A percentile compares a stretch with the other conserved stretches of the same genome.
Evolutionary conservation across 2,888 invertebrate genomes (phyloP).

Genomic region (Gymnoscelis rufifasciata): DNA sequence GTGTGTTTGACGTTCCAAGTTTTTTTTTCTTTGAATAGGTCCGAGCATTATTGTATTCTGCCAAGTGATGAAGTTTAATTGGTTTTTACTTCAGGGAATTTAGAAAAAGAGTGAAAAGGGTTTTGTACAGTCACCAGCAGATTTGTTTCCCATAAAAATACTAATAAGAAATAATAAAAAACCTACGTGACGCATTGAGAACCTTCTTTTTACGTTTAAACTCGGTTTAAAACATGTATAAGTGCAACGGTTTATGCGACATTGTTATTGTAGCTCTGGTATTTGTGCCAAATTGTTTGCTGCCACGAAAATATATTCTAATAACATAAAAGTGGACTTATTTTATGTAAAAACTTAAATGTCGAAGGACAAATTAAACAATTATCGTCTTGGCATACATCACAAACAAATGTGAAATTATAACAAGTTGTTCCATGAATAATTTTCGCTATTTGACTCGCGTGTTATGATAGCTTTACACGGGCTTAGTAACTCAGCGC

Average conservation of each 20-base stretch:
- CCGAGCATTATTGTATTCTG: conserved; percentile 3
- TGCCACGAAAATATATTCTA: no score
- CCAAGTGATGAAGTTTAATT: conserved; percentile 7
- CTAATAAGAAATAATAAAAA: no score
- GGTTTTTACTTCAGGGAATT: neutral
- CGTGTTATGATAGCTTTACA: conserved; percentile 58
- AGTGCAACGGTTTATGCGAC: no score
- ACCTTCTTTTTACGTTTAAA: no score
- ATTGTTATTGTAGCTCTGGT: no score
- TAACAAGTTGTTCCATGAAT: conserved; percentile 36
- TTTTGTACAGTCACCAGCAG: neutral
- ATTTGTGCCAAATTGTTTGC: no score
- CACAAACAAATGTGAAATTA: conserved; percentile 29
- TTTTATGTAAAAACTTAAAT: neutral
- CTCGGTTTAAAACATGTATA: no score
- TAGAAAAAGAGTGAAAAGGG: neutral
- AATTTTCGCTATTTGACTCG: conserved; percentile 48
- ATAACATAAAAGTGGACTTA: neutral
- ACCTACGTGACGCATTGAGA: no score
- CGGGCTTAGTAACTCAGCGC: no score
- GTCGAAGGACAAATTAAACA: conserved; percentile 18
- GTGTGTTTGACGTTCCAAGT: conserved; percentile 20
- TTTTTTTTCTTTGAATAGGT: conserved; percentile 13
- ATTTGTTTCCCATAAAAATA: no score
- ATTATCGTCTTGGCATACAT: conserved; percentile 22